Evolutionary conservation across 2,888 invertebrate genomes (phyloP).

Genomic region (Drosophila kanekoi): DNA sequence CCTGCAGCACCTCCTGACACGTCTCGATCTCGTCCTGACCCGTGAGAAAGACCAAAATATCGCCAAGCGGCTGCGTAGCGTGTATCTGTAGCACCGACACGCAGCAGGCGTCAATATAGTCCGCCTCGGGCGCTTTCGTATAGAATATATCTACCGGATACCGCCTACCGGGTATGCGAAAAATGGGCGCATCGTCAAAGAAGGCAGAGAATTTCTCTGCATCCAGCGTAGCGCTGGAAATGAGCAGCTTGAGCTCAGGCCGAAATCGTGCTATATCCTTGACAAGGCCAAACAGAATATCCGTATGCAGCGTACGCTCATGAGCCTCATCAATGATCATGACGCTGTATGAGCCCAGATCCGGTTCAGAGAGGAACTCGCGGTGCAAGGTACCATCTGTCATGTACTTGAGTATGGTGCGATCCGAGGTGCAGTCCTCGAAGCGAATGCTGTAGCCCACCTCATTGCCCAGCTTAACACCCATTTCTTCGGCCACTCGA

Average conservation of each 20-base stretch:
- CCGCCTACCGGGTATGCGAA: slow-evolving; percentile 97
- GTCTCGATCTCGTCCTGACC: slow-evolving; percentile 97
- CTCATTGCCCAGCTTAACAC: slow-evolving; percentile 97
- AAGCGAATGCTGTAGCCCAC: slow-evolving; percentile 97
- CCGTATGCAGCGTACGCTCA: slow-evolving; percentile 98
- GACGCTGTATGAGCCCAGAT: slow-evolving; percentile 97
- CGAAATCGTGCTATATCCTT: slow-evolving; percentile 97
- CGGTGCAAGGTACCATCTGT: slow-evolving; percentile 99
- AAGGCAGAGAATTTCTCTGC: slow-evolving; percentile 99
- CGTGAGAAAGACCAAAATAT: slow-evolving; percentile 98
- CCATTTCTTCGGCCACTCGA: slow-evolving; percentile 99
- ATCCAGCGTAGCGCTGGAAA: slow-evolving; percentile 99
- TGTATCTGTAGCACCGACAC: slow-evolving; percentile 99
- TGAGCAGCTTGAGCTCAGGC: slow-evolving; percentile 96
- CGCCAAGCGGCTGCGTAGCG: slow-evolving; percentile 97
- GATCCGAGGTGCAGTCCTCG: slow-evolving; percentile 99
- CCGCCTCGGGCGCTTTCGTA: slow-evolving; percentile 99
- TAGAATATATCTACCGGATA: slow-evolving; percentile 99
- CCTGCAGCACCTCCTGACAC: slow-evolving; percentile 94
- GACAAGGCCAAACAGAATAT: slow-evolving; percentile 98
- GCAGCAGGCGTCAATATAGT: slow-evolving; percentile 99
- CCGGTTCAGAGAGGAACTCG: slow-evolving; percentile 98
- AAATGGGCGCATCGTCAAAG: slow-evolving; percentile 99
- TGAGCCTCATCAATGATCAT: slow-evolving; percentile 99
- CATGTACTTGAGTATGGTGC: slow-evolving; percentile 99